Base-by-base conservation (phyloP, 1,140 invertebrate genomes). In the Ctenoplectra terminalis region DNA sequence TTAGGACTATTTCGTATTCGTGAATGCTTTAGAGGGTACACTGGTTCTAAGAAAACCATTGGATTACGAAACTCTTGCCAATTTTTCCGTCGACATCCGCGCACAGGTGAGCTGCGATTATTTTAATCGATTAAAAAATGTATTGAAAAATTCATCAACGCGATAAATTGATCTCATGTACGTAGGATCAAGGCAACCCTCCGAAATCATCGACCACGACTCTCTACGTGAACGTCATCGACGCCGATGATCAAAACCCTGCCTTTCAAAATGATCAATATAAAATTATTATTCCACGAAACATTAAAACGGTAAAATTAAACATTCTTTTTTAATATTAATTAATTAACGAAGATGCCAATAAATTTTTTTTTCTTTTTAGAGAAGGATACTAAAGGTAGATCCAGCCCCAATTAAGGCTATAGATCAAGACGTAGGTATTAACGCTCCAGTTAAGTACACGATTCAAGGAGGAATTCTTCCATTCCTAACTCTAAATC, bases 241-340 rank as follows among this genome's bases (percentile, higher is more conserved):
- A 99, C 92, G 97, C 98, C 0, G 98, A 99, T 90, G 98, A 99
- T 94, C 98, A 98, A 94, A 98, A 98, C 94, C 98, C 98, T 6
- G 95, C 94, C 71, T 98, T 98, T 93, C 86, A 95, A 3, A 95
- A 96, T 69, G 96, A 98, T 56, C 95, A 96, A 84, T 99, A 98
- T 91, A 95, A 95, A 34, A 95, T 96, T 0, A 92, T 95, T 26
- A 86, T 98, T 70, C 96, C 96, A 0, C 95, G 96, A 73, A 91
- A 95, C 23, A 94, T 95, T 1, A 91, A 93, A 87, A 92, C 95
- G 89, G 96, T 96, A 90, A 92, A 82, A 40, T 54, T 52, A 31
- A 0, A 69, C 7, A 54, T 13, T 75, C 72, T 76, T 73, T 82
- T 17, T 61, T 29, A 56, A 26, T 56, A 26, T 26, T 56, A 56